phyloP scores from a whole-genome alignment of 30 jellyfish, hydroid and myxozoan genomes.

The Hydra vulgaris region DNA sequence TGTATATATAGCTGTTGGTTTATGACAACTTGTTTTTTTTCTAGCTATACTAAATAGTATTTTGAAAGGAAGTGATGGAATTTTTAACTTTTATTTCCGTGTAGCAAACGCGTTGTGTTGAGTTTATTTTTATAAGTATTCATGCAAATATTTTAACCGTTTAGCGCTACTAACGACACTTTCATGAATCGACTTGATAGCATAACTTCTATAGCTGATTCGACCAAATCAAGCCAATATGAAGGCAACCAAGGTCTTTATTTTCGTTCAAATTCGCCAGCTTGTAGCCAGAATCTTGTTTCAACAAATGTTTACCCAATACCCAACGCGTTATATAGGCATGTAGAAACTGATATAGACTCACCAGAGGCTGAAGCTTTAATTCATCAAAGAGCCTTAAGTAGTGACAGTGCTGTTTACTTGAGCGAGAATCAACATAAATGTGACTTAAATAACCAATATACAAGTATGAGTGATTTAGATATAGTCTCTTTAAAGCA shows the following conservation, averaged over 20 bases:
- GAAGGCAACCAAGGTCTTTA: background rate
- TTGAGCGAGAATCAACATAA: constrained; percentile 2
- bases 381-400: constrained; percentile 58
- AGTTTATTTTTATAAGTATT: background rate
- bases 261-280: background rate
- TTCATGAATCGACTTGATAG: background rate
- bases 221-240: background rate
- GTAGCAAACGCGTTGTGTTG: background rate
- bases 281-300: background rate
- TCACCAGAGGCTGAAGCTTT: constrained; percentile 21
- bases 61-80: background rate
- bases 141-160: background rate
- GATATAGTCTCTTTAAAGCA: background rate
- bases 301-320: too few species aligned
- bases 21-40: background rate
- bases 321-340: background rate
- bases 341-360: constrained; percentile 23
- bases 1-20: background rate
- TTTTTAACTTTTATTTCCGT: background rate
- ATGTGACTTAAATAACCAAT: background rate
- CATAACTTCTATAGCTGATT: background rate
- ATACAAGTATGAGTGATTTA: background rate
- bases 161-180: background rate
- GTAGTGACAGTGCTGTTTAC: constrained; percentile 50
- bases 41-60: too few species aligned